Conservation (phyloP, 2,113 vertebrate genomes). For the Raja brachyura region DNA sequence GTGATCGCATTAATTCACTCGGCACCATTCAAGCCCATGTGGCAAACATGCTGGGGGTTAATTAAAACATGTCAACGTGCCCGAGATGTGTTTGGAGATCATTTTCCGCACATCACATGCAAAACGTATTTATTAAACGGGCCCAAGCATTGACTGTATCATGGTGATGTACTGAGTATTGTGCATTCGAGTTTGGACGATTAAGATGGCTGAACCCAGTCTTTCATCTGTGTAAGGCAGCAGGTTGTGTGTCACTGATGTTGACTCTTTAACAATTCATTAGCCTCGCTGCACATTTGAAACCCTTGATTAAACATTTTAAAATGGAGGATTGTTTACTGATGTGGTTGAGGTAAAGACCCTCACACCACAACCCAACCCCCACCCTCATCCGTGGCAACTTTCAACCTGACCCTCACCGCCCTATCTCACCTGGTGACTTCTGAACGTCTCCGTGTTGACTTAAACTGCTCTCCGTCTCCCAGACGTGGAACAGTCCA, state of each 20-base stretch:
- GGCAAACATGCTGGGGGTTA: not conserved
- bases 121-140: not conserved
- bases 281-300: not conserved
- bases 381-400: too few species aligned
- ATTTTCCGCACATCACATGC: not conserved
- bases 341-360: conserved; percentile 51
- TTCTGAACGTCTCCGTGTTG: not conserved
- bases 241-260: not conserved
- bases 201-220: not conserved
- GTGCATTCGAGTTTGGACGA: not conserved
- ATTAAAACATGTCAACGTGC: conserved; percentile 4
- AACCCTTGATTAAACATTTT: conserved; percentile 42
- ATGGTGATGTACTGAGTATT: not conserved
- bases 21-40: too few species aligned
- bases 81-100: not conserved
- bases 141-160: not conserved
- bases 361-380: not conserved
- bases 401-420: too few species aligned
- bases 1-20: not conserved
- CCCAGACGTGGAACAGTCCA: too few species aligned
- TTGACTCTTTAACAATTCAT: conserved; percentile 4
- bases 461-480: not conserved
- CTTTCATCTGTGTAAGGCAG: conserved; percentile 36
- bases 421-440: not conserved
- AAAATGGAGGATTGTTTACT: conserved; percentile 55